A percentile compares a stretch with the other conserved stretches of the same genome.
phyloP scores from a whole-genome alignment of 2,797 vertebrate genomes.

The Gymnopithys bicolor region DNA sequence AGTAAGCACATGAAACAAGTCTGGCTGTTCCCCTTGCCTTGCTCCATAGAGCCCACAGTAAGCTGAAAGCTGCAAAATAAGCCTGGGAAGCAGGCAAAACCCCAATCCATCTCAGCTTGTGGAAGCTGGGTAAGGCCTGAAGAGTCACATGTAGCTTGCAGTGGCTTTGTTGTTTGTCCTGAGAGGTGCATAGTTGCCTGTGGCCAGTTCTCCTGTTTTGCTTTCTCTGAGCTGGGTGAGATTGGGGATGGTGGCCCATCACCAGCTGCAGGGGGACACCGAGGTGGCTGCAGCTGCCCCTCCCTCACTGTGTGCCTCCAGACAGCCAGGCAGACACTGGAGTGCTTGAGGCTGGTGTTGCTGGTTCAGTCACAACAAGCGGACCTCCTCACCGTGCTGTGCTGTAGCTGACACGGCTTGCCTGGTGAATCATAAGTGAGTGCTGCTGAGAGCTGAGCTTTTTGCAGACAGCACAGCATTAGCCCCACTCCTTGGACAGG shows the following conservation, averaged over 20 bases:
- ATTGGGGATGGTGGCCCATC: rapidly evolving
- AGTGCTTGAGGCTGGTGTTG: rapidly evolving
- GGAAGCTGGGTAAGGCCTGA: background rate
- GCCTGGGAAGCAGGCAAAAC: background rate
- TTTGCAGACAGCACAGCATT: background rate
- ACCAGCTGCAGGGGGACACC: background rate
- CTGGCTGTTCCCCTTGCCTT: background rate
- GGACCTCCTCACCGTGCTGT: rapidly evolving
- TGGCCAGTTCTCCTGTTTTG: background rate
- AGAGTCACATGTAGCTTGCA: background rate
- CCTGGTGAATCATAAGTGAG: background rate
- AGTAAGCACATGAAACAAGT: background rate
- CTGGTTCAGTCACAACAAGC: background rate
- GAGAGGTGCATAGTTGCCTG: background rate
- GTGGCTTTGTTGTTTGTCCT: background rate
- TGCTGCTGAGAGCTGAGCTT: background rate
- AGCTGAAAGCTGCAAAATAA: background rate
- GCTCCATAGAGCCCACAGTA: background rate
- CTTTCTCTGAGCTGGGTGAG: background rate
- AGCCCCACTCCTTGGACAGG: conserved; percentile 16
- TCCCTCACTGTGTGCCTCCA: rapidly evolving
- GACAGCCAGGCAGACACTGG: rapidly evolving
- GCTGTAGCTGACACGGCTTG: background rate
- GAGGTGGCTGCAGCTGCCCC: background rate
- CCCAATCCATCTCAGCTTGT: rapidly evolving